Conservation (phyloP, 2,888 invertebrate species). For the Troilus luridus region DNA sequence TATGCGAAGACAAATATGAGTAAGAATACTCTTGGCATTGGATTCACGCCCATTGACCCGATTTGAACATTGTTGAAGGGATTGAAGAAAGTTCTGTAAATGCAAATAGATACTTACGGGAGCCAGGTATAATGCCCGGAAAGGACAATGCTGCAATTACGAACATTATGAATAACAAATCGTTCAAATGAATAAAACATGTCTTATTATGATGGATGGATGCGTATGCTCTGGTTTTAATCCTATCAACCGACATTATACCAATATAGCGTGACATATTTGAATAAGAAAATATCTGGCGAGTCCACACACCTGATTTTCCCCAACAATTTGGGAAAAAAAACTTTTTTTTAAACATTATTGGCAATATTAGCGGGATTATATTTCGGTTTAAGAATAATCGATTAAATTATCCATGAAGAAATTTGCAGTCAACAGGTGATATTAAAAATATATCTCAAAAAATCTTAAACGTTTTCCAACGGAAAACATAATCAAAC, state of each 20-base stretch:
- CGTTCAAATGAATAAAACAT: conserved; percentile 21
- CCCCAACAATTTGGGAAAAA: too few relatives aligned
- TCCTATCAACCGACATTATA: background rate
- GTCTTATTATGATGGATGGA: background rate
- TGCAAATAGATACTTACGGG: background rate
- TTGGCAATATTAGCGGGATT: too few relatives aligned
- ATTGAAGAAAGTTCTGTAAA: conserved; percentile 4
- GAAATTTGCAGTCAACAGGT: too few relatives aligned
- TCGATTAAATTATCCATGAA: too few relatives aligned
- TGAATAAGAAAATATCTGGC: too few relatives aligned
- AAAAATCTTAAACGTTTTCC: too few relatives aligned
- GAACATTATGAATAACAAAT: background rate
- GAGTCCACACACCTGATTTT: too few relatives aligned
- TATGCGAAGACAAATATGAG: too few relatives aligned
- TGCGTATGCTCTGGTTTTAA: background rate
- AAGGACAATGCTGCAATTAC: background rate
- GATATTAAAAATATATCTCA: too few relatives aligned
- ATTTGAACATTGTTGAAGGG: background rate
- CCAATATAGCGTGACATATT: background rate
- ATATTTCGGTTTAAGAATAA: too few relatives aligned
- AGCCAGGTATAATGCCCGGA: background rate
- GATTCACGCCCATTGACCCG: background rate
- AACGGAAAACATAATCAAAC: too few relatives aligned
- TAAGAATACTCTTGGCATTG: background rate
- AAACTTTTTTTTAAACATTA: too few relatives aligned